Evolutionary conservation across 1,140 invertebrate species (phyloP).

Genomic region (Drosophila insularis): DNA sequence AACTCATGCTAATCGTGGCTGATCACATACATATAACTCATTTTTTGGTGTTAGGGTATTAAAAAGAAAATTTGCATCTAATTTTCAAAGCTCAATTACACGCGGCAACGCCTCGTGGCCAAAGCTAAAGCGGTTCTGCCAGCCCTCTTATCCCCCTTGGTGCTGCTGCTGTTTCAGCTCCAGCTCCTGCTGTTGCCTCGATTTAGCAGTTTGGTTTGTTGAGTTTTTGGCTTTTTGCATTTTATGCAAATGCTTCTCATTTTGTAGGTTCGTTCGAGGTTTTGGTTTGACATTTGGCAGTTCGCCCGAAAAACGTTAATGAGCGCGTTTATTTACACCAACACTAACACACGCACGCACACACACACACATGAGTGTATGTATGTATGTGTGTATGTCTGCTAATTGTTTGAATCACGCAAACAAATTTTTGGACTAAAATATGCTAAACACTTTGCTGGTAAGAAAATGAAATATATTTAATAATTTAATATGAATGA

Average conservation of each 20-base stretch:
- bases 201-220: conserved; percentile 17
- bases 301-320: conserved; percentile 58
- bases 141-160: not conserved
- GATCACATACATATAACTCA: not conserved
- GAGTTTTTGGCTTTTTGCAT: conserved; percentile 25
- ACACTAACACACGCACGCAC: conserved; percentile 14
- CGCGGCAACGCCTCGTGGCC: conserved; percentile 28
- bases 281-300: conserved; percentile 69
- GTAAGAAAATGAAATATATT: conserved; percentile 56
- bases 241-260: conserved; percentile 50
- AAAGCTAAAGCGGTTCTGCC: too few species aligned
- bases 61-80: conserved; percentile 65
- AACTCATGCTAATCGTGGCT: not conserved
- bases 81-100: conserved; percentile 72
- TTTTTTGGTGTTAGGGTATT: not conserved
- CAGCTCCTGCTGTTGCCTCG: not conserved
- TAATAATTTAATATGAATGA: conserved; percentile 77
- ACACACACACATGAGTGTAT: not conserved
- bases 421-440: conserved; percentile 73
- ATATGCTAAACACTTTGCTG: conserved; percentile 69
- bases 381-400: conserved; percentile 35
- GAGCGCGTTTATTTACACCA: conserved; percentile 61
- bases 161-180: not conserved
- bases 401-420: conserved; percentile 77
- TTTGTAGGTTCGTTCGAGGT: conserved; percentile 49